Evolutionary conservation across 2,888 invertebrate genomes (phyloP), one percentile per base, ranked within the genome.

Genomic region (Andrena camellia): DNA sequence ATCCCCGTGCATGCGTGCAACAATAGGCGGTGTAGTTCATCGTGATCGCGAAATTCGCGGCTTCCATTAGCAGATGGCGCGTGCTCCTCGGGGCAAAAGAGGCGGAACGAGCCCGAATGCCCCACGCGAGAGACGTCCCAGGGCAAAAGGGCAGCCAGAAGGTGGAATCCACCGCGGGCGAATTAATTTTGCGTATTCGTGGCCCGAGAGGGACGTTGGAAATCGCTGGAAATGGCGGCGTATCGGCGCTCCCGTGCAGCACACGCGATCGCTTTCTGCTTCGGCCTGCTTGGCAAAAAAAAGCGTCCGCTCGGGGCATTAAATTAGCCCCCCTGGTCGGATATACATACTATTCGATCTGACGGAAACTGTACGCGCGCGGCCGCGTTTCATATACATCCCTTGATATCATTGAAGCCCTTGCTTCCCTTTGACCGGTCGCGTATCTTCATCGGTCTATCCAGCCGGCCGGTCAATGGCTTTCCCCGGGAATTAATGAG

Each of bases 141-240:
- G n/a, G 10, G 20, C 17, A 64, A 60, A 63, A 63, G 33, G 64
- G 29, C 10, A n/a, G 57, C 23, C 54, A 8, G 29, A 42, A 69
- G 35, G 35, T 59, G 50, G 31, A 57, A 71, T 59, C 50, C 57
- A 10, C 57, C 57, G 57, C 60, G 68, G 42, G 69, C 70, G 72
- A 84, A 84, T 84, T 84, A 84, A 84, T 84, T 84, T 80, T 62
- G 67, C 84, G 75, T 70, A 72, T 79, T 70, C 69, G 20, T 8
- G 57, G 10, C 10, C 52, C 67, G 20, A 52, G 20, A 57, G 60
- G 62, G 50, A n/a, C n/a, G 35, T 42, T 42, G 42, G 42, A 5
- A 42, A 42, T 42, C 42, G 42, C 42, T 42, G 8, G 26, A 3
- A 35, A 31, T 17, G 10, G 26, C 42, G 29, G 8, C 29, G 59